Evolutionary conservation across 2,888 invertebrate genomes (phyloP), one percentile per base, ranked within the genome.

Genomic region (Eulithis testata): DNA sequence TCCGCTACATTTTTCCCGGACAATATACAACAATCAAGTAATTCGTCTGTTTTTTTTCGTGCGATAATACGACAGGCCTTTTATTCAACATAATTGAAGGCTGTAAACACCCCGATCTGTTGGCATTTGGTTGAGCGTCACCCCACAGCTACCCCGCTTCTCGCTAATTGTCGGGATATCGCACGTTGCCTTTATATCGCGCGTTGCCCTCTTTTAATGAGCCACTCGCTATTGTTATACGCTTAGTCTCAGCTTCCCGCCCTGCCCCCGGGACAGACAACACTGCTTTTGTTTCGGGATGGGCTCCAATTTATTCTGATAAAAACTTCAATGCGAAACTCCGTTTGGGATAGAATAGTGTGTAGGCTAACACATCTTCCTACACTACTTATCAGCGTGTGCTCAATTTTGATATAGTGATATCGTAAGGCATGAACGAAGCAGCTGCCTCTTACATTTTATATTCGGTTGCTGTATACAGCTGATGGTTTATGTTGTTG

Each of bases 151-250:
- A 0, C 31, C 53, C 45, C 52, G 40, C 27, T 58, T 40, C 56
- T 31, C 69, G 68, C 63, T 70, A 70, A 68, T 67, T 66, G 65
- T 60, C 47, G 53, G 50, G 56, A 61, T 63, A 63, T 58, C 60
- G 66, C 65, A 65, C 66, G 64, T 57, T 62, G 63, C 65, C 68
- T 63, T 66, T 69, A 65, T 66, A 52, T 68, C 64, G 50, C 63
- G 62, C 21, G 57, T 57, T 54, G 66, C 68, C 71, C 65, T 65
- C 57, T 14, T 68, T 68, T 66, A 70, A 70, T 68, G 77, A 82
- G 81, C 80, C 82, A 80, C 81, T 82, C 76, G 77, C 79, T 82
- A 83, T 85, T 86, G 87, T 87, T 82, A 78, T 73, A 67, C 73
- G 70, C 78, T 71, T 74, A 73, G 45, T 27, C 40, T 21, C 54